A percentile compares a stretch with the other conserved stretches of the same genome.
These are phyloP conservation scores for Archocentrus centrarchus DNA, from an alignment of 2,113 vertebrate species.

Conservation along the genomic window DNA sequence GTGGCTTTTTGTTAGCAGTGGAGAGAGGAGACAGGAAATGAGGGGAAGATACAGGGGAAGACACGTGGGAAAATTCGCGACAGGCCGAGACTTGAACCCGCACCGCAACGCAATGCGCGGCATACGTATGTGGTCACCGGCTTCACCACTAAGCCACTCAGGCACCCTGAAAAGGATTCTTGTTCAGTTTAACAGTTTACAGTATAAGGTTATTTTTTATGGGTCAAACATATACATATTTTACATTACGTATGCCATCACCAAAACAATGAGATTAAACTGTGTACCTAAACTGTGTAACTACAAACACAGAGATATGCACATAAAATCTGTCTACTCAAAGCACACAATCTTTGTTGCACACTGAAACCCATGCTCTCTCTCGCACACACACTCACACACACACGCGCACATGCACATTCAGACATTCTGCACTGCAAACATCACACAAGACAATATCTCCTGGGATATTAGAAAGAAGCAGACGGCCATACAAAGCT, in stretches of 20 bases:
- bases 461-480: slow-evolving; percentile 59
- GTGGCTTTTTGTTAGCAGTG: too few relatives aligned
- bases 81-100: too few relatives aligned
- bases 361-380: background rate
- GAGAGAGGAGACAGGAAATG: too few relatives aligned
- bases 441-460: slow-evolving; percentile 49
- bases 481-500: slow-evolving; percentile 53
- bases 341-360: background rate
- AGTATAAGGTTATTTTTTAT: background rate
- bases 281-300: background rate
- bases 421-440: slow-evolving; percentile 42
- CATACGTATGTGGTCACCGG: too few relatives aligned
- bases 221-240: background rate
- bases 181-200: background rate
- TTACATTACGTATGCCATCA: background rate
- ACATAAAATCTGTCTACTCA: slow-evolving; percentile 9
- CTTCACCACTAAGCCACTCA: too few relatives aligned
- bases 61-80: too few relatives aligned
- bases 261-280: background rate
- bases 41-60: too few relatives aligned
- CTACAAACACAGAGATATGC: slow-evolving; percentile 1
- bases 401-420: slow-evolving; percentile 3
- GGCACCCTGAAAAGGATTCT: background rate
- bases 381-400: too few relatives aligned
- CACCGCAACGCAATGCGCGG: too few relatives aligned